Evolutionary conservation across 2,797 vertebrate species (phyloP), one percentile per base, ranked within the genome.

Genomic region (Anguilla pacifica): DNA sequence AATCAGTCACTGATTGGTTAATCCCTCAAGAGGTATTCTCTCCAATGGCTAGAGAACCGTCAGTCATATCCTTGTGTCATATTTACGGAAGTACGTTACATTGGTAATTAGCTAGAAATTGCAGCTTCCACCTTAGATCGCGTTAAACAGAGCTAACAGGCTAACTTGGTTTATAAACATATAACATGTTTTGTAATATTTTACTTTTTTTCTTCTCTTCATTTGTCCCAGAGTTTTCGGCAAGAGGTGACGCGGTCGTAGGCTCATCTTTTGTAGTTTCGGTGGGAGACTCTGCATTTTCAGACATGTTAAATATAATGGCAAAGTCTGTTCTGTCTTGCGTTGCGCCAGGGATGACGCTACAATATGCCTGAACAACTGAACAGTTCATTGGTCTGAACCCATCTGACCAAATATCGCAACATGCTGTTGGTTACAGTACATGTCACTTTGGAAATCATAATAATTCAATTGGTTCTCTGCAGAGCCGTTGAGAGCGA

Each of bases 161-260:
- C 0, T 49, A 49, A 49, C 43, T 81, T 49, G 19, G 7, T 22
- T 46, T 46, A 22, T 49, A 81, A 22, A 67, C 28, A 64, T 61
- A 5, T n/a, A 61, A 17, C 31, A 88, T 39, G 67, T 49, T 6
- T 53, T 74, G 3, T 3, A 0, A 1, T 35, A 61, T n/a, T 93
- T 87, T 93, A 97, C 96, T 97, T 93, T 97, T 97, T 89, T 97
- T 97, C 94, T 96, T 97, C 39, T 96, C 96, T 0, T 96, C 96
- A 7, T 88, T 91, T 28, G 90, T 87, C 59, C 91, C n/a, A 2
- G 93, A 84, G 4, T 96, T 95, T n/a, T 96, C 95, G 4, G 92
- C 46, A 10, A 92, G 89, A n/a, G 92, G 90, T 22, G 95, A 95
- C 22, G 92, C 88, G 28, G 81, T 70, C 1, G 90, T 31, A 17